These are phyloP conservation scores for Tragelaphus scriptus DNA, from an alignment of 2,113 vertebrate species.

Conservation along the genomic window DNA sequence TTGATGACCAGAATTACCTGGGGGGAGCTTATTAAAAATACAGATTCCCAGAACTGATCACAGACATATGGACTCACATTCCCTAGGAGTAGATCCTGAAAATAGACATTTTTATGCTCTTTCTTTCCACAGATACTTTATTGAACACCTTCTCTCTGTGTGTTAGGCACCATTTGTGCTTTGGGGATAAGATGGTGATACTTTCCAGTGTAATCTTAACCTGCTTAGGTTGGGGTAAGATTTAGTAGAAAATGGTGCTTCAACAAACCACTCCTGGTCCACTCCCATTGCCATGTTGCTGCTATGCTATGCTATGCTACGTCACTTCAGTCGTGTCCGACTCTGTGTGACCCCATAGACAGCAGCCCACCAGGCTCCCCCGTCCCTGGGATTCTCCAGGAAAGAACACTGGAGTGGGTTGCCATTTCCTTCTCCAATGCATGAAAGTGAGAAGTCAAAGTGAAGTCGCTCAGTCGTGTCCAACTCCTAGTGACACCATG, in stretches of 20 bases:
- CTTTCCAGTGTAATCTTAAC: constrained; percentile 84
- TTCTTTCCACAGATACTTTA: neutral
- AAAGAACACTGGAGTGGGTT: too few species aligned
- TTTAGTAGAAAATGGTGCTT: constrained; percentile 85
- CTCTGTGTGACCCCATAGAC: too few species aligned
- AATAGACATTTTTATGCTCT: neutral
- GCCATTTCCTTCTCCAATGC: too few species aligned
- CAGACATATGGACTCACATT: neutral
- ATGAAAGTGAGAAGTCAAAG: too few species aligned
- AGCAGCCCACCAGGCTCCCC: too few species aligned
- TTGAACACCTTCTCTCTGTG: neutral
- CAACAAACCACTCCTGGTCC: constrained; percentile 88
- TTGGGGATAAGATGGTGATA: constrained; percentile 65
- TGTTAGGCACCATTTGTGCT: neutral
- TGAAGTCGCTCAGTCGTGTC: too few species aligned
- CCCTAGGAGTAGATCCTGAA: neutral
- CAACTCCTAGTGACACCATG: too few species aligned
- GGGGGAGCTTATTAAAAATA: neutral
- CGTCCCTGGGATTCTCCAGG: too few species aligned
- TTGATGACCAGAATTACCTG: neutral
- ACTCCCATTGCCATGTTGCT: neutral
- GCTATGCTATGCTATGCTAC: too few species aligned
- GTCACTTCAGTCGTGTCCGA: too few species aligned
- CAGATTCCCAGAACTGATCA: neutral
- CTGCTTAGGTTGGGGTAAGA: constrained; percentile 84